phyloP scores from a whole-genome alignment of 64 coral and sea anemone species.

The Montipora sp. region DNA sequence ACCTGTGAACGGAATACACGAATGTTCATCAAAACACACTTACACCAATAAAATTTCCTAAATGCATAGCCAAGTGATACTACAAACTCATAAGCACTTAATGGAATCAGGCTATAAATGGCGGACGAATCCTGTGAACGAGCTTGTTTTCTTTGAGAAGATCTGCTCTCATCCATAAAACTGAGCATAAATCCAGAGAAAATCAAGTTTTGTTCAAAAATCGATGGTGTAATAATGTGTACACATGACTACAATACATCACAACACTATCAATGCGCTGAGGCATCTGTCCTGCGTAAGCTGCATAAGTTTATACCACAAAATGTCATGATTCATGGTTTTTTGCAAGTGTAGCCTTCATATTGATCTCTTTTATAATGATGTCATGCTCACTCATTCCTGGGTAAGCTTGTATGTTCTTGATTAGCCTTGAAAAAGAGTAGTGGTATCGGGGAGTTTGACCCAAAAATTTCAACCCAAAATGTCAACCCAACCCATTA shows the following conservation, averaged over 20 bases:
- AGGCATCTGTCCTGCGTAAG: no score
- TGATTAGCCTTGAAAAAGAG: no score
- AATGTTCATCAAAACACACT: conserved; percentile 4
- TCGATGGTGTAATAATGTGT: no score
- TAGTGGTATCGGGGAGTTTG: no score
- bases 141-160: conserved; percentile 14
- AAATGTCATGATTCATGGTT: background rate
- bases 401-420: background rate
- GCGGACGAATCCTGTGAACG: conserved; percentile 1
- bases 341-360: background rate
- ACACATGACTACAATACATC: no score
- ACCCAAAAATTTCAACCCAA: no score
- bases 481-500: no score
- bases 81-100: conserved; percentile 19
- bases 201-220: no score
- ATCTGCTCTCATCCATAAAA: conserved; percentile 3
- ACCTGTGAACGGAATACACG: conserved; percentile 6
- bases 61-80: conserved; percentile 3
- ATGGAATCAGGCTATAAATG: conserved; percentile 14
- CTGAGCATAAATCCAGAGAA: background rate
- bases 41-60: conserved; percentile 3
- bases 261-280: no score
- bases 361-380: background rate
- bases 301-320: no score
- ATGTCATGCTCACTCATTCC: background rate